Conservation (phyloP, 2,113 vertebrate species). For the Tragulus kanchil region DNA sequence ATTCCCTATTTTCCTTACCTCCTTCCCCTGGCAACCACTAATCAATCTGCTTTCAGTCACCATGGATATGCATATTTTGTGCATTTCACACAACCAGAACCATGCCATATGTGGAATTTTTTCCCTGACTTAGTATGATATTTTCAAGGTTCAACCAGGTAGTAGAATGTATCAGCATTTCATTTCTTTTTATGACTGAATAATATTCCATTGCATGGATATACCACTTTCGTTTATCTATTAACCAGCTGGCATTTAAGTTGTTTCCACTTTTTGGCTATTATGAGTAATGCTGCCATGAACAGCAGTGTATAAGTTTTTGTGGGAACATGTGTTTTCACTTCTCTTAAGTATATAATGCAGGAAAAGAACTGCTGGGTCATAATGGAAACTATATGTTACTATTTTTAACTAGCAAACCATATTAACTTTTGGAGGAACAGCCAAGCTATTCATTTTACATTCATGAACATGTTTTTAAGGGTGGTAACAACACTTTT, state of each 20-base stretch:
- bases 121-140: background rate
- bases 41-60: background rate
- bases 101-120: background rate
- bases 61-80: background rate
- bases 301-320: background rate
- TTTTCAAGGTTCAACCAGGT: slow-evolving; percentile 1
- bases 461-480: slow-evolving; percentile 28
- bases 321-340: slow-evolving; percentile 4
- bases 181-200: background rate
- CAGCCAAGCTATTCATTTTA: slow-evolving; percentile 33
- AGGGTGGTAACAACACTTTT: background rate
- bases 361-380: background rate
- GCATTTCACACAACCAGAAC: background rate
- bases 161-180: slow-evolving; percentile 30
- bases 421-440: slow-evolving; percentile 37
- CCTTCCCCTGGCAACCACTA: background rate
- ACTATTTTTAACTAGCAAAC: slow-evolving; percentile 61
- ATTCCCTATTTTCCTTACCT: background rate
- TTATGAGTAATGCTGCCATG: slow-evolving; percentile 22
- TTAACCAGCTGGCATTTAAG: background rate
- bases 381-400: slow-evolving; percentile 20
- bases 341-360: background rate
- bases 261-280: slow-evolving; percentile 18
- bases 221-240: background rate
- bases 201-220: background rate